phyloP scores from a whole-genome alignment of 1,140 invertebrate species.

The Homalodisca vitripennis region DNA sequence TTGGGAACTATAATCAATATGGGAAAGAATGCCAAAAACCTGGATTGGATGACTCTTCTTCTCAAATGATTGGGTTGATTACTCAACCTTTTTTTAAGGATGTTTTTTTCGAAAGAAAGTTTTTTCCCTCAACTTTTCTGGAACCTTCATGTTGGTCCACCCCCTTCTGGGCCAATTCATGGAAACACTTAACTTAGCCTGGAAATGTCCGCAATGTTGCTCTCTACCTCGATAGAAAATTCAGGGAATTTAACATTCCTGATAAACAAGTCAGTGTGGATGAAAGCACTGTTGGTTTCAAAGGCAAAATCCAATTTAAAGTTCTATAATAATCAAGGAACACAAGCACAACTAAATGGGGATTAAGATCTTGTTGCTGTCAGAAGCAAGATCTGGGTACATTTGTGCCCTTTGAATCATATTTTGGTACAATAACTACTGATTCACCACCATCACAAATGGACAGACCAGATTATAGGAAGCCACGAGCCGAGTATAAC shows the following conservation, averaged over 20 bases:
- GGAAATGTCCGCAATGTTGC: conserved; percentile 14
- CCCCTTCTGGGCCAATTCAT: neutral
- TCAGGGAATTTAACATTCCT: conserved; percentile 25
- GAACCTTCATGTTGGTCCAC: conserved; percentile 9
- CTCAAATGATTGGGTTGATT: too few relatives aligned
- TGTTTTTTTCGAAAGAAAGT: conserved; percentile 18
- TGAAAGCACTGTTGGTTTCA: conserved; percentile 24
- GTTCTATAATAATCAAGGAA: too few relatives aligned
- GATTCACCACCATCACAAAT: too few relatives aligned
- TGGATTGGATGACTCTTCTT: conserved; percentile 18
- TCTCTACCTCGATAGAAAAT: neutral
- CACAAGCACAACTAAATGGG: too few relatives aligned
- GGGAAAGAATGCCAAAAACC: conserved; percentile 15
- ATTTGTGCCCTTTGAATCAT: too few relatives aligned
- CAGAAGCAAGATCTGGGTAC: neutral
- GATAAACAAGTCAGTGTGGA: conserved; percentile 19
- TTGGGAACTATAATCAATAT: neutral
- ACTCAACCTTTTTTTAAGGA: too few relatives aligned
- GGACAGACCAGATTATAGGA: neutral
- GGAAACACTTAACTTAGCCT: neutral
- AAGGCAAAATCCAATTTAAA: conserved; percentile 24
- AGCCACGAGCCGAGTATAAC: conserved; percentile 9
- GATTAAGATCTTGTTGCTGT: neutral
- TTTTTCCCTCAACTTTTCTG: conserved; percentile 23
- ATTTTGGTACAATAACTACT: neutral